These are phyloP conservation scores for Aptenodytes forsteri DNA, from an alignment of 2,113 vertebrate genomes.

Conservation along the genomic window DNA sequence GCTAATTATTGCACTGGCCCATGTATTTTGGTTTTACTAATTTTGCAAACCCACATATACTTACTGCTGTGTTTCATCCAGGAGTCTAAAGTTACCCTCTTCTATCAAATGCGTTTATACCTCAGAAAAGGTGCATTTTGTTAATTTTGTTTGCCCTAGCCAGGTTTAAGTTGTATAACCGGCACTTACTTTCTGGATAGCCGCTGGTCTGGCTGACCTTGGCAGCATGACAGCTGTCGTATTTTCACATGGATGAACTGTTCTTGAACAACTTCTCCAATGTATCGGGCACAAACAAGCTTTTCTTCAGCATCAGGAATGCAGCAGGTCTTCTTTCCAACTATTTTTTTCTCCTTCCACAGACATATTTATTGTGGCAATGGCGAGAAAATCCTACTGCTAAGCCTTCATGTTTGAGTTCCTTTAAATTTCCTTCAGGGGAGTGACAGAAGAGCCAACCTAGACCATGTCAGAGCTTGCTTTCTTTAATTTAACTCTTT, in stretches of 20 bases:
- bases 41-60: background rate
- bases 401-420: background rate
- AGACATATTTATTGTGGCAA: conserved; percentile 60
- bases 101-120: background rate
- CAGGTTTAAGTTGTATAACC: conserved; percentile 17
- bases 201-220: conserved; percentile 47
- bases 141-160: background rate
- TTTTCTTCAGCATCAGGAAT: conserved; percentile 68
- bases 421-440: conserved; percentile 17
- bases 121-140: conserved; percentile 14
- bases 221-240: conserved; percentile 54
- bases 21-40: background rate
- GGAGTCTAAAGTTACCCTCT: background rate
- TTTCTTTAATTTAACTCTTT: conserved; percentile 43
- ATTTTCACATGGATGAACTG: conserved; percentile 73
- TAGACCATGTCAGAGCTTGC: conserved; percentile 6
- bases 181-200: background rate
- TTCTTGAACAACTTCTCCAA: conserved; percentile 65
- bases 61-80: background rate
- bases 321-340: conserved; percentile 66
- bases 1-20: background rate
- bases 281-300: conserved; percentile 60
- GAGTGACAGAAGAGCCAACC: background rate
- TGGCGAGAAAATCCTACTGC: conserved; percentile 19
- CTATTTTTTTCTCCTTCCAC: conserved; percentile 45